A percentile compares a stretch with the other conserved stretches of the same genome.
phyloP scores from a whole-genome alignment of 37 sponge, comb jelly and placozoan species.

The Ianthella basta region DNA sequence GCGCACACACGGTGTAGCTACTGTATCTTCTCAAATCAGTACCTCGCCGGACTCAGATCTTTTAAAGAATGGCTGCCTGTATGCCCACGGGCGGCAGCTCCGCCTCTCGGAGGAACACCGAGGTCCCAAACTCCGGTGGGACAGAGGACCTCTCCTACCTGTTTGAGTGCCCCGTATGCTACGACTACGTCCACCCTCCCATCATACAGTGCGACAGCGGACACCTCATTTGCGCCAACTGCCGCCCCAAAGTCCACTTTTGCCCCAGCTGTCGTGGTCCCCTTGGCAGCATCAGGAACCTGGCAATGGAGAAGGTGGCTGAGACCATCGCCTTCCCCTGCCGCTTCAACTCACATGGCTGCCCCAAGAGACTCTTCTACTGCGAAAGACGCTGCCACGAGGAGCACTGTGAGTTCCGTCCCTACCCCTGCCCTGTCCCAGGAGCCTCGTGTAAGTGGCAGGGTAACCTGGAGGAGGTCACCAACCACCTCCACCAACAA shows the following conservation, averaged over 20 bases:
- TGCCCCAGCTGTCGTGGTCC: conserved; percentile 95
- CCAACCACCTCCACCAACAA: conserved; percentile 71
- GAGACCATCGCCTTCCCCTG: conserved; percentile 91
- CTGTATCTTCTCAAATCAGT: too few relatives aligned
- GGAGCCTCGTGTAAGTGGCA: conserved; percentile 96
- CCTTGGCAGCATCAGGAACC: conserved; percentile 84
- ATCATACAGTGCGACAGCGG: conserved; percentile 95
- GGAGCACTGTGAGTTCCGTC: conserved; percentile 88
- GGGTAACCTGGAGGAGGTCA: conserved; percentile 80
- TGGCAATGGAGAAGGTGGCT: conserved; percentile 98
- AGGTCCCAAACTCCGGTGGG: too few relatives aligned
- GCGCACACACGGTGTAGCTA: too few relatives aligned
- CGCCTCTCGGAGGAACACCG: too few relatives aligned
- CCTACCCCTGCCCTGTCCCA: conserved; percentile 95
- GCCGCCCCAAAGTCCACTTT: conserved; percentile 81
- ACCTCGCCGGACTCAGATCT: too few relatives aligned
- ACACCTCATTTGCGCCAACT: conserved; percentile 90
- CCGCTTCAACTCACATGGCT: conserved; percentile 82
- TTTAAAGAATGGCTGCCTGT: too few relatives aligned
- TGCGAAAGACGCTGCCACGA: conserved; percentile 83
- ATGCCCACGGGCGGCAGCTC: too few relatives aligned
- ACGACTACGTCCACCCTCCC: conserved; percentile 98
- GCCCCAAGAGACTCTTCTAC: conserved; percentile 74
- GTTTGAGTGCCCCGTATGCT: conserved; percentile 99
- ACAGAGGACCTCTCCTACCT: conserved; percentile 77